These are phyloP conservation scores for Littorina saxatilis DNA, from an alignment of 1,140 invertebrate genomes.

Conservation along the genomic window DNA sequence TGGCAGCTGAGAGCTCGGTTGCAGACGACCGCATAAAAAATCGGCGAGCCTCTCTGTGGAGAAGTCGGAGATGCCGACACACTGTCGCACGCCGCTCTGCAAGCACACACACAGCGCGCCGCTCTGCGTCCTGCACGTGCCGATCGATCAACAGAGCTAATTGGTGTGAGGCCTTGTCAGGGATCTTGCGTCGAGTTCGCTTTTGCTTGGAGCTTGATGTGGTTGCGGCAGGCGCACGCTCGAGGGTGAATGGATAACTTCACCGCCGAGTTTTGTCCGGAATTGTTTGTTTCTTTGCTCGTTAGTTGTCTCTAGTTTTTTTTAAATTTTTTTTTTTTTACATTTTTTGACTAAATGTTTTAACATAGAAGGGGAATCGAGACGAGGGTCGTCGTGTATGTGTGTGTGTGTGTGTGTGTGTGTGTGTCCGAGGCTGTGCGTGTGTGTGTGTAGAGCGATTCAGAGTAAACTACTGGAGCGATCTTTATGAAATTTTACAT, in stretches of 20 bases:
- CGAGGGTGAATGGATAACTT: background rate
- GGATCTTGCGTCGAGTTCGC: background rate
- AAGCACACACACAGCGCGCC: conserved; percentile 13
- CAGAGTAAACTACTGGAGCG: no score
- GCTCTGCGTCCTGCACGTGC: conserved; percentile 4
- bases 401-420: no score
- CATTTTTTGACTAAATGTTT: no score
- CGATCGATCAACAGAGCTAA: conserved; percentile 24
- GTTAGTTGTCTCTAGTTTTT: no score
- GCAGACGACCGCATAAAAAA: background rate
- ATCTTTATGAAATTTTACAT: no score
- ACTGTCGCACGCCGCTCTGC: background rate
- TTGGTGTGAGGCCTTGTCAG: background rate
- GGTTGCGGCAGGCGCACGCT: background rate
- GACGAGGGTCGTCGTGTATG: no score
- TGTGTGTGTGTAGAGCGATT: no score
- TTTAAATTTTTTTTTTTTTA: background rate
- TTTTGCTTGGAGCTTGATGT: background rate
- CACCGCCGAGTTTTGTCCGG: background rate
- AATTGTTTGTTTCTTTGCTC: background rate
- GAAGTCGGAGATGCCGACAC: no score
- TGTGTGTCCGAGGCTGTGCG: no score
- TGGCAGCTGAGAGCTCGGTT: background rate
- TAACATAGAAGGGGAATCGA: no score
- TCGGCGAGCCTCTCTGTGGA: conserved; percentile 3